Evolutionary conservation across 2,797 vertebrate species (phyloP).

Genomic region (Schizopygopsis malacanthus): DNA sequence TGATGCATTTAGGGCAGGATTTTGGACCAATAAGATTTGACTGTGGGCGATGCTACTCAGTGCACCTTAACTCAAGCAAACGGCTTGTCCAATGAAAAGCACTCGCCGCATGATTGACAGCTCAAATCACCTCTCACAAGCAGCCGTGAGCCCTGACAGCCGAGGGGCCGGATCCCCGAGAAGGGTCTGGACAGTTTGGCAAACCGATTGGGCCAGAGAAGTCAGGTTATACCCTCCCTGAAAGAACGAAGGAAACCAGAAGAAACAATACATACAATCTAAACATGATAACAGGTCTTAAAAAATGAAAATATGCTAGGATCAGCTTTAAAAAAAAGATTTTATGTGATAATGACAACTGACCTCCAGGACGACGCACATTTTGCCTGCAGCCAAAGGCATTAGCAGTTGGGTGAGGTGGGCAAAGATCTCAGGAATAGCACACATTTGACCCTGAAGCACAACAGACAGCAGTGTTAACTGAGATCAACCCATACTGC

Average conservation of each 20-base stretch:
- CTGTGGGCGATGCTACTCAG: background rate
- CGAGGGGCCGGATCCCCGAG: slow-evolving; percentile 88
- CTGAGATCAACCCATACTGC: background rate
- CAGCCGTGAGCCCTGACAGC: slow-evolving; percentile 75
- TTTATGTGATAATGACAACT: slow-evolving; percentile 30
- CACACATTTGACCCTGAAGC: slow-evolving; percentile 90
- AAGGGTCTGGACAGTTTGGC: slow-evolving; percentile 87
- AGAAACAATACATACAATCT: slow-evolving; percentile 32
- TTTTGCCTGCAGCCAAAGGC: slow-evolving; percentile 86
- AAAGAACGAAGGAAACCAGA: background rate
- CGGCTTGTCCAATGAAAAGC: background rate
- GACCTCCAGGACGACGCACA: slow-evolving; percentile 93
- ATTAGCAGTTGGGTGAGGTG: slow-evolving; percentile 93
- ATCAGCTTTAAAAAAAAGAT: background rate
- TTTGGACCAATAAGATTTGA: background rate
- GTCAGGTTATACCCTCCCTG: slow-evolving; percentile 96
- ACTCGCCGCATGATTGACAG: background rate
- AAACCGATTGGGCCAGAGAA: slow-evolving; percentile 89
- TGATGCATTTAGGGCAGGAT: background rate
- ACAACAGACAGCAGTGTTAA: background rate
- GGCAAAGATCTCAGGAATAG: slow-evolving; percentile 90
- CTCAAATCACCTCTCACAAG: slow-evolving; percentile 83
- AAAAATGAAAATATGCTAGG: background rate
- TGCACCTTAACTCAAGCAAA: background rate
- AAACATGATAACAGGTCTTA: background rate